phyloP scores from a whole-genome alignment of 1,140 invertebrate genomes.

The Pollicipes pollicipes region DNA sequence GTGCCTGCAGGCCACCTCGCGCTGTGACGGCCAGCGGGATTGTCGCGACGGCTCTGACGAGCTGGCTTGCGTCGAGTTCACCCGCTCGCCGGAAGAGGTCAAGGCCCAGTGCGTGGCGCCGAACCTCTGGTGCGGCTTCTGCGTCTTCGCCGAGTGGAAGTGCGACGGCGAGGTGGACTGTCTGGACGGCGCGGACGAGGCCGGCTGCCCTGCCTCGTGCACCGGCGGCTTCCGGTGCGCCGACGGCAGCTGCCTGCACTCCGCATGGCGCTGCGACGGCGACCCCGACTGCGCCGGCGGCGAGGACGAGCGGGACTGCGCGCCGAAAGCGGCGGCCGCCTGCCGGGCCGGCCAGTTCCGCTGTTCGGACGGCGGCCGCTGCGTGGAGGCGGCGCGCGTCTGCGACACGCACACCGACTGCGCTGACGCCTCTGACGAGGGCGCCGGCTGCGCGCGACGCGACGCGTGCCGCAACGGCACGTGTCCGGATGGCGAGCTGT shows the following conservation, averaged over 20 bases:
- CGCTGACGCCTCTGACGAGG: conserved; percentile 23
- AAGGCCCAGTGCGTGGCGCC: background rate
- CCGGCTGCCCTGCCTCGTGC: conserved; percentile 22
- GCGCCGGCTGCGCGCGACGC: conserved; percentile 16
- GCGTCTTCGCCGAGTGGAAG: conserved; percentile 67
- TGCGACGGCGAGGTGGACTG: conserved; percentile 79
- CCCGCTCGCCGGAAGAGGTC: background rate
- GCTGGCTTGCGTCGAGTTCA: conserved; percentile 27
- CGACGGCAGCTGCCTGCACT: conserved; percentile 9
- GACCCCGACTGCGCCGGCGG: conserved; percentile 9
- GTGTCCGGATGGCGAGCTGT: background rate
- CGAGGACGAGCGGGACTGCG: conserved; percentile 13
- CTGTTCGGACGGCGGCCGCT: conserved; percentile 22
- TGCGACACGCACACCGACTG: conserved; percentile 35
- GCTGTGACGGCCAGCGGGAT: conserved; percentile 17
- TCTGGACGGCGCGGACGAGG: conserved; percentile 65
- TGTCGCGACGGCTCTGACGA: conserved; percentile 25
- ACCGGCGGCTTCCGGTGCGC: conserved; percentile 9
- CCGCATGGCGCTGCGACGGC: conserved; percentile 7
- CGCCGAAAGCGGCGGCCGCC: background rate
- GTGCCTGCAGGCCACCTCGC: conserved; percentile 20
- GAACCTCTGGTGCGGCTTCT: conserved; percentile 18
- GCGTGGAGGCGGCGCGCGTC: conserved; percentile 29
- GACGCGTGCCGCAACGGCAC: background rate
- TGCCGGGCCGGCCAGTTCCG: conserved; percentile 15